Conservation (phyloP, 2,113 vertebrate genomes). For the Nothoprocta pentlandii region DNA sequence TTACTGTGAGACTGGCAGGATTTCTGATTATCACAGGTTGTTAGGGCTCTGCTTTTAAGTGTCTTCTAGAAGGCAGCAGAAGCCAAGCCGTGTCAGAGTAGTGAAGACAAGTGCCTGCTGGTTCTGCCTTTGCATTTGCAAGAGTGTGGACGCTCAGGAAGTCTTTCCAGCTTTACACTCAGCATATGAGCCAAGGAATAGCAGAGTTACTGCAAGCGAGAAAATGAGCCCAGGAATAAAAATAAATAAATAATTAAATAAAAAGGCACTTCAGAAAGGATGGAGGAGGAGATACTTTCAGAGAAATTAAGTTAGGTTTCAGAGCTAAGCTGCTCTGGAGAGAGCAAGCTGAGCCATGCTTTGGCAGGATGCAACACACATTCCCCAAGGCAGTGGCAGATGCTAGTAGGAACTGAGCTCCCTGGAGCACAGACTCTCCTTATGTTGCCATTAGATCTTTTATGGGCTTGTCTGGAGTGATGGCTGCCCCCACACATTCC, state of each 20-base stretch:
- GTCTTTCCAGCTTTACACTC: background rate
- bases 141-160: background rate
- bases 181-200: background rate
- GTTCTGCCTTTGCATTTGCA: background rate
- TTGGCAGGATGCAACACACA: background rate
- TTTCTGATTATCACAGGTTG: background rate
- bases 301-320: background rate
- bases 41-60: background rate
- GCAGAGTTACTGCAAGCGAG: background rate
- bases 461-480: background rate
- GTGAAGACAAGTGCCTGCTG: background rate
- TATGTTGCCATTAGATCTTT: background rate
- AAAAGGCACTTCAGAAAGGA: background rate
- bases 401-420: background rate
- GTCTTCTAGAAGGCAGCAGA: background rate
- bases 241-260: no score
- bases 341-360: background rate
- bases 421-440: background rate
- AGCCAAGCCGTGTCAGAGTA: background rate
- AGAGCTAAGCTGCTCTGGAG: background rate
- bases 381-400: rapidly evolving
- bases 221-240: background rate
- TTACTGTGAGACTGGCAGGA: background rate
- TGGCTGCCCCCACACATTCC: background rate
- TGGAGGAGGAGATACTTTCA: background rate